A percentile compares a stretch with the other conserved stretches of the same genome.
These are phyloP conservation scores for Halichoeres trimaculatus DNA, from an alignment of 2,113 vertebrate species.

Conservation along the genomic window DNA sequence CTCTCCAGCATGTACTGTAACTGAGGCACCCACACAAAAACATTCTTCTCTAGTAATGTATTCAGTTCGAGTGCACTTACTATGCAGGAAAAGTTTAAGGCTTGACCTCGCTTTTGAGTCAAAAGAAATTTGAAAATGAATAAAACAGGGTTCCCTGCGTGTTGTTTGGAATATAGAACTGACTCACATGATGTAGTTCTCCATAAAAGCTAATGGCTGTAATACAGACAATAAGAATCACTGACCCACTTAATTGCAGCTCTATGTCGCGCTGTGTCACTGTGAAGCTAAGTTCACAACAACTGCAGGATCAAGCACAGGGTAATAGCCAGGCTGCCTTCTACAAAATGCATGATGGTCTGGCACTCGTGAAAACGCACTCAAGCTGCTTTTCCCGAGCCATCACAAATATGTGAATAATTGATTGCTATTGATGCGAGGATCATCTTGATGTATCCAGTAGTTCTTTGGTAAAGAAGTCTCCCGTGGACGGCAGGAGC, in stretches of 20 bases:
- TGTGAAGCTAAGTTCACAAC: conserved; percentile 42
- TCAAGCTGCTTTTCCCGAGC: conserved; percentile 53
- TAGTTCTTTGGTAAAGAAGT: conserved; percentile 64
- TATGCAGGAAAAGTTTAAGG: conserved; percentile 49
- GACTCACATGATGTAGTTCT: conserved; percentile 44
- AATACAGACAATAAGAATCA: conserved; percentile 61
- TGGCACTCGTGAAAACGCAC: conserved; percentile 60
- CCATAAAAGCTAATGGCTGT: conserved; percentile 61
- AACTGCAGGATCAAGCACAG: conserved; percentile 46
- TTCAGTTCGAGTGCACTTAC: conserved; percentile 49
- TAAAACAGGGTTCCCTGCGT: conserved; percentile 40
- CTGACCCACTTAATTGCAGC: conserved; percentile 66
- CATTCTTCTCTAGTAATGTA: conserved; percentile 34
- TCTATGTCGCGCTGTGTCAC: conserved; percentile 41
- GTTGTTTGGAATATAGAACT: conserved; percentile 45
- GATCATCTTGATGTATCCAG: conserved; percentile 61
- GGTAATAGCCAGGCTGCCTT: conserved; percentile 37
- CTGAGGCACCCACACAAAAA: conserved; percentile 47
- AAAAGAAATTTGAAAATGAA: conserved; percentile 51
- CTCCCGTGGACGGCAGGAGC: conserved; percentile 40
- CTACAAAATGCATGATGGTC: conserved; percentile 74
- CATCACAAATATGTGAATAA: conserved; percentile 72
- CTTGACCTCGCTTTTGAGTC: conserved; percentile 55
- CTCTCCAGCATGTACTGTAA: conserved; percentile 42
- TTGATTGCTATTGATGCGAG: conserved; percentile 66